phyloP scores from a whole-genome alignment of 2,113 vertebrate species.

The Symphodus melops region DNA sequence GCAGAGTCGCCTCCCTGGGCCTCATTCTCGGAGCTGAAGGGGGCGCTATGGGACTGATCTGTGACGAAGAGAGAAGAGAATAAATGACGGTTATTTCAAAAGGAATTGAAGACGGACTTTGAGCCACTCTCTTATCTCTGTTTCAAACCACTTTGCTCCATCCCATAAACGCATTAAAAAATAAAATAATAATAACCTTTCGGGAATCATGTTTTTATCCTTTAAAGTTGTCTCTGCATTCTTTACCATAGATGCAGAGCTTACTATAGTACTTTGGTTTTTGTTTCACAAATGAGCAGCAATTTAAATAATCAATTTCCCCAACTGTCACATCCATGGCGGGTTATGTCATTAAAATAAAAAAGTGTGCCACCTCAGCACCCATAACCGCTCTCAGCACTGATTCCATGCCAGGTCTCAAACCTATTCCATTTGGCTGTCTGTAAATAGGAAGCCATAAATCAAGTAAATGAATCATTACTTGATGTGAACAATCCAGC shows the following conservation, averaged over 20 bases:
- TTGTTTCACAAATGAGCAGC: not conserved
- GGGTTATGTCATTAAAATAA: not conserved
- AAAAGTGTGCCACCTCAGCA: not conserved
- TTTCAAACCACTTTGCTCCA: no score
- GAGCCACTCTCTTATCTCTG: no score
- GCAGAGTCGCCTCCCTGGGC: constrained; percentile 85
- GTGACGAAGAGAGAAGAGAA: constrained; percentile 47
- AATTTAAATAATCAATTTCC: not conserved
- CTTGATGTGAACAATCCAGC: not conserved
- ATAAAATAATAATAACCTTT: no score
- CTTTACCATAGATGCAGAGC: no score
- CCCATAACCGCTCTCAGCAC: not conserved
- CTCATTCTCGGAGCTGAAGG: constrained; percentile 87
- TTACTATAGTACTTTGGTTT: not conserved
- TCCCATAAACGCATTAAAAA: no score
- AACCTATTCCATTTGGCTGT: not conserved
- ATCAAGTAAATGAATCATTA: not conserved
- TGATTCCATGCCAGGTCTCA: not conserved
- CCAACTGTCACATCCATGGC: not conserved
- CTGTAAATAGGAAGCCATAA: not conserved
- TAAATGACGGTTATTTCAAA: not conserved
- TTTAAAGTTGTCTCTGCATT: no score
- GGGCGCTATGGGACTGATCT: constrained; percentile 90
- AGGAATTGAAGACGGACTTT: not conserved
- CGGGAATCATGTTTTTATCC: no score